Conservation (phyloP, 2,113 vertebrate species). For the Chloropsis cyanopogon region DNA sequence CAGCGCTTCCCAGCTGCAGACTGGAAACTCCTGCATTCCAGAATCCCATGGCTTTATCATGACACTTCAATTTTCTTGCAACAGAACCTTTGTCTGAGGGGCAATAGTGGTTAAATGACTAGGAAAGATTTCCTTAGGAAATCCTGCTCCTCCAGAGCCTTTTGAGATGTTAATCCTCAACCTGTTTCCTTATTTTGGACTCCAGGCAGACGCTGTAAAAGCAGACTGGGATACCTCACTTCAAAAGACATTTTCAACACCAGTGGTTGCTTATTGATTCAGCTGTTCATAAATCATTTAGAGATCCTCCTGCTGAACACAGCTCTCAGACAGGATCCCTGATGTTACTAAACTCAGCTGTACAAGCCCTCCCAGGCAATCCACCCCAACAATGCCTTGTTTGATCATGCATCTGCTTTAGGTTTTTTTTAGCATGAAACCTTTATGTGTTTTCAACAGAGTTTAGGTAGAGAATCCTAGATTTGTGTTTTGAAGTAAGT, state of each 20-base stretch:
- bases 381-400: constrained; percentile 38
- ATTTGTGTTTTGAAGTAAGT: constrained; percentile 2
- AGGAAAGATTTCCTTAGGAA: constrained; percentile 35
- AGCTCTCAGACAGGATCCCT: constrained; percentile 43
- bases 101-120: constrained; percentile 8
- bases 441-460: constrained; percentile 3
- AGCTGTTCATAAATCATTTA: constrained; percentile 69
- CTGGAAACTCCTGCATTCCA: neutral
- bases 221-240: constrained; percentile 17
- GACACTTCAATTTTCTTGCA: neutral
- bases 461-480: neutral
- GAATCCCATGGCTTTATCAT: neutral
- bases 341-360: constrained; percentile 45
- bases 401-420: constrained; percentile 37
- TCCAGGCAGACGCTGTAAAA: neutral
- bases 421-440: constrained; percentile 2
- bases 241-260: constrained; percentile 61
- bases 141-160: neutral
- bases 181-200: constrained; percentile 42
- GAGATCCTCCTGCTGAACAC: constrained; percentile 50
- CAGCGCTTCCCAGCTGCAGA: neutral
- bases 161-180: constrained; percentile 45
- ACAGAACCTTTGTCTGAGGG: neutral
- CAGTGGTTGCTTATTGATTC: constrained; percentile 60
- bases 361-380: constrained; percentile 38